Conservation (phyloP, 1,140 invertebrate genomes). For the Drosophila seguyi region DNA sequence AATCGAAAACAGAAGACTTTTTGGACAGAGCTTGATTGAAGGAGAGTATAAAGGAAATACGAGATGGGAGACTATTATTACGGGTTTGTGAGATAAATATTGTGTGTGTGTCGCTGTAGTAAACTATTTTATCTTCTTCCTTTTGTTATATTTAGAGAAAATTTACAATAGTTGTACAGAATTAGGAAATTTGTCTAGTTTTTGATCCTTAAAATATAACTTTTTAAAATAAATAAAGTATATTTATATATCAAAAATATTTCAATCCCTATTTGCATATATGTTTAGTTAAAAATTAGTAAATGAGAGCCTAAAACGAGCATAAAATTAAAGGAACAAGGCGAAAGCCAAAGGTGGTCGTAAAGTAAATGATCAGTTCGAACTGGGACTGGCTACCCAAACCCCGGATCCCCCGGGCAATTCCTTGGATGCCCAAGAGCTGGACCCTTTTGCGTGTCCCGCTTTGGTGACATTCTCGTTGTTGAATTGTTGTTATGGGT, state of each 20-base stretch:
- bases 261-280: background rate
- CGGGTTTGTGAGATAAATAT: background rate
- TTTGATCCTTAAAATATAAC: background rate
- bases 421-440: conserved; percentile 1
- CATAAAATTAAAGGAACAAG: conserved; percentile 60
- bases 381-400: conserved; percentile 3
- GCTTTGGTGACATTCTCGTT: conserved; percentile 77
- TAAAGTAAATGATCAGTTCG: conserved; percentile 72
- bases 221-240: background rate
- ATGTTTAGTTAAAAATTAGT: conserved; percentile 29
- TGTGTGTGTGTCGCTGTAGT: too few relatives aligned
- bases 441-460: conserved; percentile 64
- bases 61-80: conserved; percentile 10
- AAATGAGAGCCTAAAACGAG: conserved; percentile 63
- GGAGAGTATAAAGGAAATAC: conserved; percentile 10
- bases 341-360: conserved; percentile 50
- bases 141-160: too few relatives aligned
- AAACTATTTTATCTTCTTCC: too few relatives aligned
- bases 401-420: background rate
- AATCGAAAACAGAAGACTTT: conserved; percentile 45
- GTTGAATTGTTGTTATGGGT: conserved; percentile 75
- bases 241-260: background rate
- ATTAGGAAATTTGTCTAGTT: too few relatives aligned
- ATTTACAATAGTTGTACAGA: too few relatives aligned
- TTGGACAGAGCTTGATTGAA: conserved; percentile 31